Conservation (phyloP, 2,888 invertebrate genomes). For the Leptinotarsa juncta region DNA sequence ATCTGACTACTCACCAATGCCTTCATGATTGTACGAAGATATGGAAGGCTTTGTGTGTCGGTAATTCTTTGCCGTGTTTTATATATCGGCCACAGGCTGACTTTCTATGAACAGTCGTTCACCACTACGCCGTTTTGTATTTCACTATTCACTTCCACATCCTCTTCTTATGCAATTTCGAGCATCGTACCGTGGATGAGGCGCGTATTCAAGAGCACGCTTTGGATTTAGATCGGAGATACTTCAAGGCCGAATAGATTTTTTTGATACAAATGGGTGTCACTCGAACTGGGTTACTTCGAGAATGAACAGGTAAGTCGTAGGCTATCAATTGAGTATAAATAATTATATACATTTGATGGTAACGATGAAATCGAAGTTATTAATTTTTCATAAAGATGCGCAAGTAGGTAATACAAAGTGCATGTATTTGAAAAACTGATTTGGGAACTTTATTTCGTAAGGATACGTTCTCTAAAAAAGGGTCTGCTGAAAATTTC, state of each 20-base stretch:
- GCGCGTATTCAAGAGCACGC: constrained; percentile 28
- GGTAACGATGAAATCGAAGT: too few relatives aligned
- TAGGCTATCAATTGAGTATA: too few relatives aligned
- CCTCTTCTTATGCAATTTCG: constrained; percentile 50
- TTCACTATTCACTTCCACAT: constrained; percentile 63
- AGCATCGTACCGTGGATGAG: constrained; percentile 42
- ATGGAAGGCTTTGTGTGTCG: constrained; percentile 63
- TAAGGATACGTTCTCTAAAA: too few relatives aligned
- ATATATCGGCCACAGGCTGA: constrained; percentile 60
- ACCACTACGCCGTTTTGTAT: constrained; percentile 55
- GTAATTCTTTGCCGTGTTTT: constrained; percentile 55
- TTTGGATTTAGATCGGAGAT: background rate
- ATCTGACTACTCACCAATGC: constrained; percentile 62
- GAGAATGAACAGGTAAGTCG: too few relatives aligned
- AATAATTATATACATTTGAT: too few relatives aligned
- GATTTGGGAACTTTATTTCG: too few relatives aligned
- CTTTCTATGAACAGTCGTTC: constrained; percentile 61
- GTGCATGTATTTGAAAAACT: too few relatives aligned
- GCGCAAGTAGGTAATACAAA: too few relatives aligned
- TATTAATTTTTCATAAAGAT: too few relatives aligned
- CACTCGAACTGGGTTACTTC: too few relatives aligned
- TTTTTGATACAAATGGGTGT: background rate
- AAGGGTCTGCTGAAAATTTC: too few relatives aligned
- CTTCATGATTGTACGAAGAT: constrained; percentile 61
- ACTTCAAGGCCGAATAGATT: constrained; percentile 7